A percentile compares a stretch with the other conserved stretches of the same genome.
These are phyloP conservation scores for Mystacornis crossleyi DNA, from an alignment of 2,113 vertebrate species.

Conservation along the genomic window DNA sequence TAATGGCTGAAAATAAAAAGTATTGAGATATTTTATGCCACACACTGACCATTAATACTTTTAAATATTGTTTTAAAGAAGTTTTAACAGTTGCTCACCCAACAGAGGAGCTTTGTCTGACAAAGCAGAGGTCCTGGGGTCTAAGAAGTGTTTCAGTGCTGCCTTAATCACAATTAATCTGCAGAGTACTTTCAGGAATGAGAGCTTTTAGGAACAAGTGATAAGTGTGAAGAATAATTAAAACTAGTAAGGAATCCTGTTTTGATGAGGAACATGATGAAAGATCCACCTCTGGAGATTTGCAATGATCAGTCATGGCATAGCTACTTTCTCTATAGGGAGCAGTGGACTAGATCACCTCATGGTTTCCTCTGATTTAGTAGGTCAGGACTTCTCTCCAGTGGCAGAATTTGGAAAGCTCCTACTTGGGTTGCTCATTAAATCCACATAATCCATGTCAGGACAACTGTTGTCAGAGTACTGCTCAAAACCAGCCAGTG, in stretches of 20 bases:
- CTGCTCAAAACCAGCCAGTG: neutral
- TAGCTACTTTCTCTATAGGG: neutral
- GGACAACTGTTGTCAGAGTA: neutral
- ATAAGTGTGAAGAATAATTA: neutral
- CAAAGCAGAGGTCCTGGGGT: neutral
- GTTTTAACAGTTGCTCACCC: neutral
- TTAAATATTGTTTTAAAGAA: neutral
- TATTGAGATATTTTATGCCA: neutral
- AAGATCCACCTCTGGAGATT: neutral
- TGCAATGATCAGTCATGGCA: neutral
- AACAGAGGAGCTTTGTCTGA: neutral
- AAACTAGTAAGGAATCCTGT: neutral
- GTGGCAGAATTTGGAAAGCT: neutral
- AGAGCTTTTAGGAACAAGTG: neutral
- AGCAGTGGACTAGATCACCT: neutral
- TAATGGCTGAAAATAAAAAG: neutral
- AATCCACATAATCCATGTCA: neutral
- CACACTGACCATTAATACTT: neutral
- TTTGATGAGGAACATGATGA: neutral
- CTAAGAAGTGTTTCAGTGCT: neutral
- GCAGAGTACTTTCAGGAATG: neutral
- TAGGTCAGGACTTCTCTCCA: neutral
- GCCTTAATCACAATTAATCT: neutral
- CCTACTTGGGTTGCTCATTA: neutral
- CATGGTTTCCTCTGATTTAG: neutral